Base-by-base conservation (phyloP, 1,140 invertebrate genomes). In the Drosophila ironensis region DNA sequence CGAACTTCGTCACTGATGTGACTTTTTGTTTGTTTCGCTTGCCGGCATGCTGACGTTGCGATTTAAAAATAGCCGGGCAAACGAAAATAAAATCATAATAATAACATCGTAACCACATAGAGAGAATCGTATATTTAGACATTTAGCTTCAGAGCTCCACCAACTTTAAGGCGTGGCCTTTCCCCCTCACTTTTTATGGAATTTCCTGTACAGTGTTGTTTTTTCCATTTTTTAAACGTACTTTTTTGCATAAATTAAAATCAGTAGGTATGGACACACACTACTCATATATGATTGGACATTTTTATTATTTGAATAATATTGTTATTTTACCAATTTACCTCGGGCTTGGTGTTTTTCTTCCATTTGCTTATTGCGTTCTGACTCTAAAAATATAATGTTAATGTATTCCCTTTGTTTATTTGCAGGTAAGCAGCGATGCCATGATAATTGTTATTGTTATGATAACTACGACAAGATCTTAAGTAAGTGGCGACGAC, bases 71-170 rank as follows among this genome's bases (percentile, higher is more conserved):
- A 56, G 33, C 30, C 16, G 5, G 30, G n/a, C 19, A 56, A 27
- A 44, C 11, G 25, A 56, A 56, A 56, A 48, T 48, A 56, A 38
- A 37, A 56, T 53, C 27, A 53, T 48, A 56, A 48, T 56, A 63
- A 63, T 59, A 63, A 63, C 59, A 60, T 37, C 54, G 30, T 46
- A 63, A 60, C 59, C 59, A 63, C 59, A 63, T 63, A 57, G 59
- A 63, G 56, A 61, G 56, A 63, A 63, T 40, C 35, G 24, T 40
- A 63, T 63, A 63, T 63, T 61, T 63, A 63, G 59, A 33, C 28
- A 16, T 60, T 11, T 14, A 27, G 17, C 42, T 28, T 24, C 40
- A 1, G 11, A 30, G 56, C n/a, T 61, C 59, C 28, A 38, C 12
- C 33, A 28, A 14, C 24, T 47, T 61, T 38, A 30, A n/a, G 52